Evolutionary conservation across 2,113 vertebrate species (phyloP).

Genomic region (Monarcha castaneiventris): DNA sequence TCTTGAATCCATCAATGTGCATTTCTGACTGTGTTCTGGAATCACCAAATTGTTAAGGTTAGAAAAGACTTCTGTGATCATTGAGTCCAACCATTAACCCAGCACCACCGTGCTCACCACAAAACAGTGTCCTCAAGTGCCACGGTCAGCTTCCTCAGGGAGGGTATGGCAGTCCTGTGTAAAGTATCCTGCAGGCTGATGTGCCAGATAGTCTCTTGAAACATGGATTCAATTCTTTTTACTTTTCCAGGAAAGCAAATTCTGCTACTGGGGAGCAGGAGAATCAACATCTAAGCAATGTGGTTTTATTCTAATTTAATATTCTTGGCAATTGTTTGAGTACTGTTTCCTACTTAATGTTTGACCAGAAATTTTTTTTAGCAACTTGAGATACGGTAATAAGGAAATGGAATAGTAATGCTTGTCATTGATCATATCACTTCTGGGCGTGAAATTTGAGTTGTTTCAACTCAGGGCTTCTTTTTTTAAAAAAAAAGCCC

Average conservation of each 20-base stretch:
- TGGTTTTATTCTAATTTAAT: not conserved
- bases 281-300: not conserved
- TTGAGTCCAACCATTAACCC: rapidly evolving
- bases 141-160: not conserved
- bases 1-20: not conserved
- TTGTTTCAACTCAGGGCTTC: not conserved
- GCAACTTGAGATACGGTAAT: not conserved
- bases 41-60: too few species aligned
- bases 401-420: not conserved
- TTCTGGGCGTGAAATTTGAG: not conserved
- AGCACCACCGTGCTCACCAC: not conserved
- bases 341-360: not conserved
- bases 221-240: not conserved
- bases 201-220: not conserved
- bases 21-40: not conserved
- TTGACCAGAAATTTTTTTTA: not conserved
- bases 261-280: not conserved
- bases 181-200: not conserved
- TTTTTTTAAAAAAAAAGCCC: not conserved
- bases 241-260: not conserved
- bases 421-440: not conserved
- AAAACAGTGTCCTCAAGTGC: not conserved
- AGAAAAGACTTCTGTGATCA: not conserved
- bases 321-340: not conserved
- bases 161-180: not conserved